A percentile compares a stretch with the other conserved stretches of the same genome.
phyloP scores from a whole-genome alignment of 2,797 vertebrate species.

The Mus minutoides region DNA sequence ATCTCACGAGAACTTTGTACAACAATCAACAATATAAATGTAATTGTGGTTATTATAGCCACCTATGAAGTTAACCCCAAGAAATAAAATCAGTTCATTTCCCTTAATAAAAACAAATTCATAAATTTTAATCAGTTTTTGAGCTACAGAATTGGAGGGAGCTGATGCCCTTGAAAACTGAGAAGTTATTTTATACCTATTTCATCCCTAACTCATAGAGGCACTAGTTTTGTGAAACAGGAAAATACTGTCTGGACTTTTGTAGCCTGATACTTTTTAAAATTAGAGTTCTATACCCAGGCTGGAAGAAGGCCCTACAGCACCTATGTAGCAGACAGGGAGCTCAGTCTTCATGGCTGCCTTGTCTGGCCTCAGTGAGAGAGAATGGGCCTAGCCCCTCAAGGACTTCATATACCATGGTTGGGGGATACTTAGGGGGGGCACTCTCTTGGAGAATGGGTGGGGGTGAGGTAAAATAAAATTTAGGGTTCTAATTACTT shows the following conservation, averaged over 20 bases:
- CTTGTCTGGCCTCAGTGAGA: background rate
- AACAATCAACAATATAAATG: background rate
- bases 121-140: slow-evolving; percentile 44
- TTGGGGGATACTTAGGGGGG: background rate
- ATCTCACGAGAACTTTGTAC: background rate
- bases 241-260: slow-evolving; percentile 55
- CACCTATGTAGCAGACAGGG: background rate
- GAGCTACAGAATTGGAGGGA: background rate
- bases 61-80: background rate
- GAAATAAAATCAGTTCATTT: slow-evolving; percentile 28
- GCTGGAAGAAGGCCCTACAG: background rate
- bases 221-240: slow-evolving; percentile 45
- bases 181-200: slow-evolving; percentile 43
- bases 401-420: background rate
- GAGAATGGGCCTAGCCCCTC: background rate
- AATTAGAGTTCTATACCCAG: background rate
- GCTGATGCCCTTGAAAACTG: background rate
- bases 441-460: background rate
- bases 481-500: background rate
- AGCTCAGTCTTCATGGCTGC: background rate
- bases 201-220: background rate
- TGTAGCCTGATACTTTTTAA: background rate
- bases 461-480: background rate
- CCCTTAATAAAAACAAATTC: background rate
- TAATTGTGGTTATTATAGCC: background rate